These are phyloP conservation scores for Pseudeuparius sepicola DNA, from an alignment of 2,888 invertebrate genomes.

Conservation along the genomic window DNA sequence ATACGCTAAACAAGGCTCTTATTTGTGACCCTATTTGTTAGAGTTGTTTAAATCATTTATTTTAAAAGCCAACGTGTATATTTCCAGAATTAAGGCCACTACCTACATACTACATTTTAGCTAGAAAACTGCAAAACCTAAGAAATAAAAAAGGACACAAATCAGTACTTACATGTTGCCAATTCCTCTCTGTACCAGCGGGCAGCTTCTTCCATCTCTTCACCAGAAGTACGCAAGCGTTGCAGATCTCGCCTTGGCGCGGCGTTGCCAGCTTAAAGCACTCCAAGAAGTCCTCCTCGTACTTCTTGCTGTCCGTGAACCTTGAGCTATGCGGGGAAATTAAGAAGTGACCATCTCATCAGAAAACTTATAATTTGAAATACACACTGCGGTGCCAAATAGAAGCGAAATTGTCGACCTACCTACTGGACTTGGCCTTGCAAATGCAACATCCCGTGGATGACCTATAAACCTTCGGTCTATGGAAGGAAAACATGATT, in stretches of 20 bases:
- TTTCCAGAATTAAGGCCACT: too few species aligned
- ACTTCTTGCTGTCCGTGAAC: constrained; percentile 75
- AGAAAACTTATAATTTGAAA: constrained; percentile 7
- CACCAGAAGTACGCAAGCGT: constrained; percentile 74
- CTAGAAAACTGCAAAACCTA: too few species aligned
- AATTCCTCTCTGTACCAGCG: constrained; percentile 58
- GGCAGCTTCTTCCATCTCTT: constrained; percentile 74
- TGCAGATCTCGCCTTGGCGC: constrained; percentile 75
- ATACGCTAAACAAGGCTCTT: too few species aligned
- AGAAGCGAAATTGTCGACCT: constrained; percentile 24
- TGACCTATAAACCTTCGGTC: constrained; percentile 75
- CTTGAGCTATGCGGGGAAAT: too few species aligned
- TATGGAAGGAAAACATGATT: constrained; percentile 75
- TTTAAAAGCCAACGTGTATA: too few species aligned
- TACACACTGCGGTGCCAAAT: not conserved
- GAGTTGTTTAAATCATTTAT: too few species aligned
- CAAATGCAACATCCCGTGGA: constrained; percentile 79
- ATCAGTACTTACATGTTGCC: constrained; percentile 58
- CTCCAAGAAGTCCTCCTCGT: constrained; percentile 69
- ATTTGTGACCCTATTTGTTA: too few species aligned
- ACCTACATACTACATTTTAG: too few species aligned
- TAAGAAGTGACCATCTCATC: constrained; percentile 14
- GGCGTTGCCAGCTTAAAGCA: constrained; percentile 67
- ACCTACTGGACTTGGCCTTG: constrained; percentile 76
- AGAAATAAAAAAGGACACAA: too few species aligned